Percentiles rank a stretch among this genome's conserved stretches.
These are phyloP conservation scores for Carpatolechia fugitivella DNA, from an alignment of 2,888 invertebrate species.

Conservation along the genomic window DNA sequence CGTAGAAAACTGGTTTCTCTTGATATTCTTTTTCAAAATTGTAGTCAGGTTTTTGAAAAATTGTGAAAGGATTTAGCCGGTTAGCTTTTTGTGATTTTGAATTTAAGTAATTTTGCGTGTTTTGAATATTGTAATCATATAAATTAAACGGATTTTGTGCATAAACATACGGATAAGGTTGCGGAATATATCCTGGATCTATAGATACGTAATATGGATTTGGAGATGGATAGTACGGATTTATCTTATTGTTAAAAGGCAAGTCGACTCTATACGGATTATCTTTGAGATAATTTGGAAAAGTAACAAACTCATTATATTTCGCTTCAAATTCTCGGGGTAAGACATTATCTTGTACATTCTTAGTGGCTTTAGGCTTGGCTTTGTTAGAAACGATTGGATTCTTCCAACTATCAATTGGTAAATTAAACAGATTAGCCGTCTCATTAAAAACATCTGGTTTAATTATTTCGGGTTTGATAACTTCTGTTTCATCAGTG, in stretches of 20 bases:
- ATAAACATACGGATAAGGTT: conserved; percentile 3
- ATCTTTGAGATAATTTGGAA: conserved; percentile 4
- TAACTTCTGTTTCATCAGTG: conserved; percentile 31
- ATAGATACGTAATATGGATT: conserved; percentile 11
- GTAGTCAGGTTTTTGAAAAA: conserved; percentile 6
- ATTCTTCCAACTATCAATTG: conserved; percentile 20
- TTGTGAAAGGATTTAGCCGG: not conserved
- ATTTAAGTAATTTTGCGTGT: not conserved
- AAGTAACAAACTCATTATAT: conserved; percentile 11
- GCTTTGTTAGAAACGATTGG: not conserved
- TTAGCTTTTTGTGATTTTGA: not conserved
- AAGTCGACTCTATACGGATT: conserved; percentile 6
- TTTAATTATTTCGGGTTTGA: conserved; percentile 20
- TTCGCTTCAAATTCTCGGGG: conserved; percentile 9
- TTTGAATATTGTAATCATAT: not conserved
- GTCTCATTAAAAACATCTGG: conserved; percentile 60
- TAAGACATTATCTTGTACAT: not conserved
- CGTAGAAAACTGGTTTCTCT: conserved; percentile 36
- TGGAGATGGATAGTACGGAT: conserved; percentile 3
- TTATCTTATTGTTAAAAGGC: not conserved
- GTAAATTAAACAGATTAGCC: conserved; percentile 45
- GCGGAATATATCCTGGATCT: not conserved
- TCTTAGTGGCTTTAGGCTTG: conserved; percentile 10
- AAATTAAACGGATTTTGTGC: not conserved
- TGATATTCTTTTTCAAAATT: conserved; percentile 24